These are phyloP conservation scores for Phylloscopus whistleri DNA, from an alignment of 2,113 vertebrate species.

Conservation along the genomic window DNA sequence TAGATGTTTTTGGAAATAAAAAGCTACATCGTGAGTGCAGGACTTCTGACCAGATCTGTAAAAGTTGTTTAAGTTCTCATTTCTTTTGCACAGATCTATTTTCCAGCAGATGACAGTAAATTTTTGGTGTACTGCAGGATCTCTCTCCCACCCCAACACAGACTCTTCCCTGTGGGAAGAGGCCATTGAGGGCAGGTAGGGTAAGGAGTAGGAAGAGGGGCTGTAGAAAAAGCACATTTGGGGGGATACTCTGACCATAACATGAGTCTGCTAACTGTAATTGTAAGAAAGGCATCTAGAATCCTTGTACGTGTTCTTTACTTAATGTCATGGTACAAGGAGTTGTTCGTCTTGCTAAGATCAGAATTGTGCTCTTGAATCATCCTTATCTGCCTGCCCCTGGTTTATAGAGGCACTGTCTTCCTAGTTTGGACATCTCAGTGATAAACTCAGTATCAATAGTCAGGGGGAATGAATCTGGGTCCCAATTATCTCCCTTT, in stretches of 20 bases:
- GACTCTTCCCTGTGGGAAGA: not conserved
- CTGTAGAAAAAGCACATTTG: not conserved
- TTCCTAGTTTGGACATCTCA: not conserved
- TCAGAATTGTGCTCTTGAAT: not conserved
- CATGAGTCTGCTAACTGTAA: not conserved
- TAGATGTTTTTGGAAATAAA: not conserved
- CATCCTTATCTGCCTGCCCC: not conserved
- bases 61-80: not conserved
- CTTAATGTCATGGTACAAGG: not conserved
- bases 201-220: not conserved
- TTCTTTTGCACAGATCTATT: not conserved
- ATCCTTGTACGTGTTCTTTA: not conserved
- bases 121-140: not conserved
- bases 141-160: not conserved
- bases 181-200: not conserved
- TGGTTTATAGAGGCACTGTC: not conserved
- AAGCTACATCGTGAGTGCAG: accelerated
- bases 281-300: not conserved
- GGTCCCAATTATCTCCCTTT: not conserved
- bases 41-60: not conserved
- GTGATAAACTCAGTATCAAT: not conserved
- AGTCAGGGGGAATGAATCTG: not conserved
- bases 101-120: not conserved
- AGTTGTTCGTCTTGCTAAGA: not conserved
- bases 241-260: not conserved